These are phyloP conservation scores for Trichopria drosophilae DNA, from an alignment of 2,888 invertebrate genomes.

Conservation along the genomic window DNA sequence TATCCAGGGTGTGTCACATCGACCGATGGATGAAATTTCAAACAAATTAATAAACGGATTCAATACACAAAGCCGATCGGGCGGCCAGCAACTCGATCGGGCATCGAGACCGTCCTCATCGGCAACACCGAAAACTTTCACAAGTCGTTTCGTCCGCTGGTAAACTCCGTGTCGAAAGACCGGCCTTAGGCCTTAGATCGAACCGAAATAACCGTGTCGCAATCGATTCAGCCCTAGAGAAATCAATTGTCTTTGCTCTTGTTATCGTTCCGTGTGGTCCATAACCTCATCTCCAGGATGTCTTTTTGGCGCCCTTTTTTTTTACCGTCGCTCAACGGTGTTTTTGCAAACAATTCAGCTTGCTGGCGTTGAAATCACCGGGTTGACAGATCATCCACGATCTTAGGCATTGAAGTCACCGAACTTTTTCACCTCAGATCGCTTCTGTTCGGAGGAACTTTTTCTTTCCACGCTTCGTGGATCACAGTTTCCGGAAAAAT, in stretches of 20 bases:
- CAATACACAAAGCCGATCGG: no score
- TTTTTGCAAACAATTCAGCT: not conserved
- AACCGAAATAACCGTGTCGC: no score
- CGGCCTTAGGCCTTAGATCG: no score
- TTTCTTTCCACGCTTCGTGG: not conserved
- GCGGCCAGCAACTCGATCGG: no score
- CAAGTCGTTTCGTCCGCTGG: no score
- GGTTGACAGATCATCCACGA: not conserved
- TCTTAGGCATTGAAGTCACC: slow-evolving; percentile 8
- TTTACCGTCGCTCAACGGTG: slow-evolving; percentile 2
- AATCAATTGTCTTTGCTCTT: no score
- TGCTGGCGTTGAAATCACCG: slow-evolving; percentile 9
- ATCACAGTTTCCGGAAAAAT: not conserved
- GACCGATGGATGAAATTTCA: no score
- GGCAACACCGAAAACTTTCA: slow-evolving; percentile 36
- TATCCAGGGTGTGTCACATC: slow-evolving; percentile 39
- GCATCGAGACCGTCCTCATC: no score
- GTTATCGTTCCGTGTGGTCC: no score
- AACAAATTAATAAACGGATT: no score
- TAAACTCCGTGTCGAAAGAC: slow-evolving; percentile 5
- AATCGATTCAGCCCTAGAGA: no score
- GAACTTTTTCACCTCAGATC: not conserved
- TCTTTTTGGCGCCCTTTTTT: not conserved
- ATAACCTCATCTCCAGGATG: no score
- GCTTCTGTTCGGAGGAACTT: not conserved